Conservation (phyloP, 2,113 vertebrate species). For the Tetrao urogallus region DNA sequence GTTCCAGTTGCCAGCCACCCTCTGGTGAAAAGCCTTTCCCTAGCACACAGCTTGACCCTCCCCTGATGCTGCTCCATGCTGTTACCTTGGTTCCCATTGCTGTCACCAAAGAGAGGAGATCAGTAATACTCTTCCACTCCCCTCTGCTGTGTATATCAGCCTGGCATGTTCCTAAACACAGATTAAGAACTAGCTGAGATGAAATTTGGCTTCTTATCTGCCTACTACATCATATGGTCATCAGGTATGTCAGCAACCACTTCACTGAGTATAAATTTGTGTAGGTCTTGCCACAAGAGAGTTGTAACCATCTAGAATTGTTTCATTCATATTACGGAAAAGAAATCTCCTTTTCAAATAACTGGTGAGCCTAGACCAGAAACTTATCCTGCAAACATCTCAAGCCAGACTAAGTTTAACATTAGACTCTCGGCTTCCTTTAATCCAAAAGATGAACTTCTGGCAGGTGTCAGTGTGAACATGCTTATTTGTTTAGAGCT, state of each 20-base stretch:
- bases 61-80: too few relatives aligned
- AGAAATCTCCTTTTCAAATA: slow-evolving; percentile 3
- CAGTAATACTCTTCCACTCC: too few relatives aligned
- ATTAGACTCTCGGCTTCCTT: neutral
- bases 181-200: neutral
- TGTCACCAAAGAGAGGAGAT: too few relatives aligned
- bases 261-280: neutral
- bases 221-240: neutral
- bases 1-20: too few relatives aligned
- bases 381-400: neutral
- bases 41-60: too few relatives aligned
- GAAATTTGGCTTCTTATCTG: neutral
- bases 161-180: neutral
- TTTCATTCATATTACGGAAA: neutral
- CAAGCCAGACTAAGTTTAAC: accelerated
- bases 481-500: slow-evolving; percentile 3
- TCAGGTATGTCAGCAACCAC: neutral
- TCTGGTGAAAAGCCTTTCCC: too few relatives aligned
- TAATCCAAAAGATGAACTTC: slow-evolving; percentile 9
- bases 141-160: neutral
- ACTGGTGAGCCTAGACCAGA: neutral
- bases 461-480: neutral
- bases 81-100: too few relatives aligned
- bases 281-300: neutral
- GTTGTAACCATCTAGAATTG: neutral